Evolutionary conservation across 1,140 invertebrate species (phyloP).

Genomic region (Pseudoatta argentina): DNA sequence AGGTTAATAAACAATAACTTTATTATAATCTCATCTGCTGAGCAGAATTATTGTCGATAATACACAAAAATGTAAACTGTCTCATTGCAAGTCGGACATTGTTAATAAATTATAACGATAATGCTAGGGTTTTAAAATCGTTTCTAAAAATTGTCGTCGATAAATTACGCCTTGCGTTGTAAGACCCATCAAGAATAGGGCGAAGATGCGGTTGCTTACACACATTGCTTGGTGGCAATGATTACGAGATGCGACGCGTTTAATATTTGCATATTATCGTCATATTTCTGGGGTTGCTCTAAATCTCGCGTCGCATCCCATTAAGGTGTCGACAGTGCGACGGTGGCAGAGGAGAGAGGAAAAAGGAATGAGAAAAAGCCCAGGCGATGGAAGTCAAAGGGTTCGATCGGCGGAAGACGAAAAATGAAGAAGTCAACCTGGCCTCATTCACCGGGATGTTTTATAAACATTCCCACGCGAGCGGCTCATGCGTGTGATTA

Average conservation of each 20-base stretch:
- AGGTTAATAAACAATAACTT: slow-evolving; percentile 8
- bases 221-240: slow-evolving; percentile 20
- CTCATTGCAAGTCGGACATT: not conserved
- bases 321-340: slow-evolving; percentile 65
- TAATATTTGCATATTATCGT: slow-evolving; percentile 67
- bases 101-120: slow-evolving; percentile 9
- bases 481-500: slow-evolving; percentile 62
- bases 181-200: slow-evolving; percentile 29
- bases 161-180: slow-evolving; percentile 13
- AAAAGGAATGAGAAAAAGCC: not conserved
- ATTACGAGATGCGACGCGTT: slow-evolving; percentile 39
- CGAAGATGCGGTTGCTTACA: slow-evolving; percentile 20
- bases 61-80: not conserved
- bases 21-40: not conserved
- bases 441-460: slow-evolving; percentile 41
- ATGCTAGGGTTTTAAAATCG: slow-evolving; percentile 10
- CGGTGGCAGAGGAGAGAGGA: not conserved
- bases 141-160: slow-evolving; percentile 28
- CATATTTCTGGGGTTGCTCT: slow-evolving; percentile 67
- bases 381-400: slow-evolving; percentile 36
- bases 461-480: slow-evolving; percentile 67
- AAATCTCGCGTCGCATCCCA: slow-evolving; percentile 61
- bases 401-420: slow-evolving; percentile 3
- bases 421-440: slow-evolving; percentile 53
- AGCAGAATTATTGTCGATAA: not conserved